Evolutionary conservation across 2,797 vertebrate species (phyloP).

Genomic region (Nasua narica): DNA sequence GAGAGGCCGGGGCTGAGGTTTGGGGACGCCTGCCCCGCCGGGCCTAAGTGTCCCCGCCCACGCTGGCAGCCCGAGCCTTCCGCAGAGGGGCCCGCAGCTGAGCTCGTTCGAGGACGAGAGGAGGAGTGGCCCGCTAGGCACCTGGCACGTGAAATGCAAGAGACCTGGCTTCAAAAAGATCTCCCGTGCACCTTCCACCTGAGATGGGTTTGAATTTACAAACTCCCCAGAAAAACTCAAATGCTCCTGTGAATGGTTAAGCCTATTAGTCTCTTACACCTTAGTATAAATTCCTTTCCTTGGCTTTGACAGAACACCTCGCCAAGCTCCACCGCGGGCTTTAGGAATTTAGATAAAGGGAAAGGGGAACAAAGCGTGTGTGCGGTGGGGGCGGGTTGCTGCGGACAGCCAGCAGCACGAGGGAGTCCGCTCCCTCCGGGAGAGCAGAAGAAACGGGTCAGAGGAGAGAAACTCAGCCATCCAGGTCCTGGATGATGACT

Average conservation of each 20-base stretch:
- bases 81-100: background rate
- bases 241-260: background rate
- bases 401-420: background rate
- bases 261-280: background rate
- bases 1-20: background rate
- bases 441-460: background rate
- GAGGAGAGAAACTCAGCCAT: background rate
- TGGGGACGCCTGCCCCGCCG: background rate
- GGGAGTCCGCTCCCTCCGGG: background rate
- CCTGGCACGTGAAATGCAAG: background rate
- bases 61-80: background rate
- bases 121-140: background rate
- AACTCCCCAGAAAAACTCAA: background rate
- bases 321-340: background rate
- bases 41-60: slow-evolving; percentile 22
- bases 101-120: background rate
- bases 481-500: background rate
- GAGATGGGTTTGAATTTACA: background rate
- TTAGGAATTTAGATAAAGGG: background rate
- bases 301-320: background rate
- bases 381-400: background rate
- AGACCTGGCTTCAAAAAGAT: background rate
- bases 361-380: background rate
- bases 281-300: background rate
- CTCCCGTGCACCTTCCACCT: background rate